A percentile compares a stretch with the other conserved stretches of the same genome.
These are phyloP conservation scores for Drosophila sordidula DNA, from an alignment of 2,888 invertebrate species.

Conservation along the genomic window DNA sequence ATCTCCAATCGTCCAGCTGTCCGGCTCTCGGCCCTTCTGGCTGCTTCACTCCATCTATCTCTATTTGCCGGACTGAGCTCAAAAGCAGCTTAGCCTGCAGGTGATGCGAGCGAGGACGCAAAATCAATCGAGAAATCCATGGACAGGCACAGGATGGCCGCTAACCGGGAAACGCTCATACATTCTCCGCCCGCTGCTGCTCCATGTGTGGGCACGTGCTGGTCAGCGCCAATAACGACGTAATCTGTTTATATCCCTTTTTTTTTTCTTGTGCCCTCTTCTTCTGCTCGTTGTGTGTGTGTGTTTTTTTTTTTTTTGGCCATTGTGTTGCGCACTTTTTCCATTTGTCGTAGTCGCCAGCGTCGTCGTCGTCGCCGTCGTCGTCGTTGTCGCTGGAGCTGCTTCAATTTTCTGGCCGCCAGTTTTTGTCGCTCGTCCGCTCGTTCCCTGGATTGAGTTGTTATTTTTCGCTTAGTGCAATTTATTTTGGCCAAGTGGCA, in stretches of 20 bases:
- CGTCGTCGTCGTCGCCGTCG: slow-evolving; percentile 10
- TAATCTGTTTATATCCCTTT: slow-evolving; percentile 81
- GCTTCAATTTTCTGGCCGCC: slow-evolving; percentile 79
- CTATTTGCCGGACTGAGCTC: slow-evolving; percentile 52
- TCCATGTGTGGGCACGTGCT: slow-evolving; percentile 77
- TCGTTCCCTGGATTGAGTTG: slow-evolving; percentile 71
- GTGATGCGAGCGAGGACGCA: slow-evolving; percentile 71
- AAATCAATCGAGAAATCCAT: slow-evolving; percentile 76
- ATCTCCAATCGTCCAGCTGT: neutral
- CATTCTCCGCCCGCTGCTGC: slow-evolving; percentile 36
- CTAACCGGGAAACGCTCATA: slow-evolving; percentile 46
- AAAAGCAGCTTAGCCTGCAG: slow-evolving; percentile 78
- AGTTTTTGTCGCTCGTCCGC: slow-evolving; percentile 74
- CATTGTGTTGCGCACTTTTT: slow-evolving; percentile 77
- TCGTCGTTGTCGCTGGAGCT: slow-evolving; percentile 43
- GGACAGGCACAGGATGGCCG: slow-evolving; percentile 62
- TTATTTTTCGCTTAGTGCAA: slow-evolving; percentile 81
- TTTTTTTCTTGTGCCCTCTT: slow-evolving; percentile 4
- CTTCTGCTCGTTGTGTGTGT: neutral
- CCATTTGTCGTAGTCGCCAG: slow-evolving; percentile 63
- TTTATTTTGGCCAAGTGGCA: slow-evolving; percentile 82
- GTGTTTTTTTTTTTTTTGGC: slow-evolving; percentile 41
- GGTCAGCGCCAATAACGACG: slow-evolving; percentile 80
- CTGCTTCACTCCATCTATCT: slow-evolving; percentile 27
- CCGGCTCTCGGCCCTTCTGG: neutral